phyloP scores from a whole-genome alignment of 2,888 invertebrate species.

The Thecocarcelia acutangulata region DNA sequence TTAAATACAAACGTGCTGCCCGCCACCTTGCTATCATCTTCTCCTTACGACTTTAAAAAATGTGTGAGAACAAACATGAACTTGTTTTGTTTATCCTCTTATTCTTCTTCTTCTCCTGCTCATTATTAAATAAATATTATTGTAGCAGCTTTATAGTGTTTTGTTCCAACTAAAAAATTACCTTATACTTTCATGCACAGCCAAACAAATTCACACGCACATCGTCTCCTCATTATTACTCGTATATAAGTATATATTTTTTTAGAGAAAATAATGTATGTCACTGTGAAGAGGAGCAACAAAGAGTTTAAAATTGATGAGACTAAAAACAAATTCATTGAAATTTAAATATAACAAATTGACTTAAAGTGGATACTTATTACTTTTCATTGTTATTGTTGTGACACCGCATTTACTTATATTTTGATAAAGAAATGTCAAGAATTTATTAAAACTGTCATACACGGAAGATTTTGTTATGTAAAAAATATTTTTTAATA shows the following conservation, averaged over 20 bases:
- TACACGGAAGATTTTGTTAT: slow-evolving; percentile 3
- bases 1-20: slow-evolving; percentile 6
- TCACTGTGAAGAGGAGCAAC: neutral
- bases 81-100: slow-evolving; percentile 1
- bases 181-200: neutral
- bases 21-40: slow-evolving; percentile 2
- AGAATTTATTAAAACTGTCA: neutral
- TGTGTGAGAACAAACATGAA: slow-evolving; percentile 14
- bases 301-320: neutral
- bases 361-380: neutral
- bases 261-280: slow-evolving; percentile 10
- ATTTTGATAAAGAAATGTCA: no score
- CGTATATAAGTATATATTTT: no score
- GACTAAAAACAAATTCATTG: neutral
- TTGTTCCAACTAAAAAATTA: neutral
- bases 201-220: neutral
- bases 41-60: neutral
- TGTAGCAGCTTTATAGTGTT: neutral
- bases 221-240: neutral
- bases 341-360: slow-evolving; percentile 34
- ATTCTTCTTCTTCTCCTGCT: neutral
- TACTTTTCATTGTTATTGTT: slow-evolving; percentile 19
- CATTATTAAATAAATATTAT: slow-evolving; percentile 10
- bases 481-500: no score
- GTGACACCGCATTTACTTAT: neutral